Evolutionary conservation across 2,113 vertebrate species (phyloP), one percentile per base, ranked within the genome.

Genomic region (Dromiciops gliroides): DNA sequence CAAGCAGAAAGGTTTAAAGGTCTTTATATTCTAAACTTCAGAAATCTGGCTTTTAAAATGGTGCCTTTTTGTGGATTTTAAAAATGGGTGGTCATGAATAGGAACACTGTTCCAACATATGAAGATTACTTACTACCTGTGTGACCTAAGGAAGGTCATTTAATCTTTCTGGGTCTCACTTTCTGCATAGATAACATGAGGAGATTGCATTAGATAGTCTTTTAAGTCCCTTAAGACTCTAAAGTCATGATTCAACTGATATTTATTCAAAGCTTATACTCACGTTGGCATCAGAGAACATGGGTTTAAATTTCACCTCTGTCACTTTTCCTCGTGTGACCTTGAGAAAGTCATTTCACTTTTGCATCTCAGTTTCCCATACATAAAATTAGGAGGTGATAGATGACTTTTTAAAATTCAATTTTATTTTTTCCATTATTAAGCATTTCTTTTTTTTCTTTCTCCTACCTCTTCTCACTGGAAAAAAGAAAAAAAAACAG

Each of bases 1-100:
- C 95, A 97, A 96, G 97, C 95, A 48, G 97, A 98, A 98, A 95
- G 97, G 98, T 97, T 97, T 96, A 98, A 98, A 98, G 97, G 97
- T 98, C 96, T 98, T 98, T 98, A 97, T 96, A 97, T 96, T 97
- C 97, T 95, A 98, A 98, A 98, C 95, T 98, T 95, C 95, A 90
- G 96, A 88, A 97, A 97, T 98, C 97, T 98, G 31, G 89, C 97
- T 97, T 97, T 97, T 67, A 83, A 83, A 83, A 44, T 44, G 37
- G 96, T 93, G 44, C 14, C 91, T 90, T 88, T 97, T 53, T 0
- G 24, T 26, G 25, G 19, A 4, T 0, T 83, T 96, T 88, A 49
- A 92, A 92, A 98, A 96, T 14, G 96, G 95, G 94, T 90, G 94
- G 95, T 97, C 97, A 95, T 97, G 97, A 98, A 97, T 97, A 96